Conservation (phyloP, 2,888 invertebrate genomes). For the Cephus runcator region DNA sequence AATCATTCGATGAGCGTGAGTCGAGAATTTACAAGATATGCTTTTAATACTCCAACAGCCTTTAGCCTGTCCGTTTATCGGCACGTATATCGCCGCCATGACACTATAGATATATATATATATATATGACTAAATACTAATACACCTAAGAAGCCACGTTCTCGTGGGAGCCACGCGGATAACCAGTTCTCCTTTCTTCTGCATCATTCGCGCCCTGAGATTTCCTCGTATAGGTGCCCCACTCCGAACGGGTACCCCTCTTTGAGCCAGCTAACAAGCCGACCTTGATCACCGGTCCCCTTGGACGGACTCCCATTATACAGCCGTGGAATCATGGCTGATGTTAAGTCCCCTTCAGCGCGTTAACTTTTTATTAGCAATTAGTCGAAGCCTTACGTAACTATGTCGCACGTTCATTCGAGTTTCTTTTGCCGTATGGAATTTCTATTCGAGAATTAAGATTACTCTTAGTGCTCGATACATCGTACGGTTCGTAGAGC, state of each 20-base stretch:
- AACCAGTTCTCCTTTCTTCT: constrained; percentile 38
- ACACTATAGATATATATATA: not conserved
- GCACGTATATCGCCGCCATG: constrained; percentile 30
- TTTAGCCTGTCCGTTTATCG: constrained; percentile 38
- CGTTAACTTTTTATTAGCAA: not conserved
- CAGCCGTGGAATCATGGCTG: constrained; percentile 46
- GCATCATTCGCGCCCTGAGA: constrained; percentile 13
- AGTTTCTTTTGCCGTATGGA: not conserved
- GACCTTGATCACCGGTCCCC: constrained; percentile 52
- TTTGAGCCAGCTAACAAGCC: constrained; percentile 52
- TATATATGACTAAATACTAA: not conserved
- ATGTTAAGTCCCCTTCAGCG: constrained; percentile 42
- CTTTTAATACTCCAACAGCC: constrained; percentile 27
- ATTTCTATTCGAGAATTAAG: not conserved
- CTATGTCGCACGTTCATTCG: not conserved
- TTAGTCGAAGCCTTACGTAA: not conserved
- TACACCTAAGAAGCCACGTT: constrained; percentile 21
- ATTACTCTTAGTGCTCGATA: not conserved
- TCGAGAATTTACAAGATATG: constrained; percentile 10
- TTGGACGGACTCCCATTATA: constrained; percentile 21
- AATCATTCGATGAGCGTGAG: not conserved
- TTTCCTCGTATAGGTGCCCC: constrained; percentile 8
- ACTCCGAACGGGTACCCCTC: constrained; percentile 13
- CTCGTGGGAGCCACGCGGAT: constrained; percentile 32
- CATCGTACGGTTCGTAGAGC: not conserved